A percentile compares a stretch with the other conserved stretches of the same genome.
phyloP scores from a whole-genome alignment of 1,140 invertebrate species.

The Coptotermes formosanus region DNA sequence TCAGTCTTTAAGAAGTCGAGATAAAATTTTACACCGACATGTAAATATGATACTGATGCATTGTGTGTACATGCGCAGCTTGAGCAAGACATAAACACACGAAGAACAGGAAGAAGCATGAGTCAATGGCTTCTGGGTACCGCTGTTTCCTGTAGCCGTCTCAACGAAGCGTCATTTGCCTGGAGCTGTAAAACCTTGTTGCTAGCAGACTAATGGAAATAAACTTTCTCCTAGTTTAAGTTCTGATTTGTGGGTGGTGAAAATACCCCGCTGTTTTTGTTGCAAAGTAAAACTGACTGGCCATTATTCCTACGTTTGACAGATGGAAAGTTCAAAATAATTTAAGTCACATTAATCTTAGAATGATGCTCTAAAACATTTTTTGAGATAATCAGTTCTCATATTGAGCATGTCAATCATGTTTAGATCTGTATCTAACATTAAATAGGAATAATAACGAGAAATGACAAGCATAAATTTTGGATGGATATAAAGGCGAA shows the following conservation, averaged over 20 bases:
- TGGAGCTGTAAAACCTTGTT: neutral
- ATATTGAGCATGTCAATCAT: neutral
- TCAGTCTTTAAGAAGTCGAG: no score
- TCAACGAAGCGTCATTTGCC: neutral
- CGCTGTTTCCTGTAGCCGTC: neutral
- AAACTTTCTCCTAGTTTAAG: neutral
- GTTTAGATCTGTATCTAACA: neutral
- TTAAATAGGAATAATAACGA: neutral
- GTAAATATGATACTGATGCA: no score
- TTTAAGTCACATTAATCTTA: neutral
- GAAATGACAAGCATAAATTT: neutral
- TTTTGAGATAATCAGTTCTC: neutral
- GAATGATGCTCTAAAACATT: no score
- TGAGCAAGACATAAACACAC: neutral
- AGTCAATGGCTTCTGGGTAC: neutral
- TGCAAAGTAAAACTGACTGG: neutral
- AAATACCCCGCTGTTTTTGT: neutral
- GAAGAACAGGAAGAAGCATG: neutral
- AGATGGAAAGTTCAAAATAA: neutral
- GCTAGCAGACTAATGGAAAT: neutral
- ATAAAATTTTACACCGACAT: no score
- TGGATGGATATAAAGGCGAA: neutral
- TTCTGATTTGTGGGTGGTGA: constrained; percentile 5
- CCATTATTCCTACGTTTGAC: neutral
- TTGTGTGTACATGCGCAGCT: no score